Conservation (phyloP, 2,888 invertebrate genomes). For the Drosophila mimica region DNA sequence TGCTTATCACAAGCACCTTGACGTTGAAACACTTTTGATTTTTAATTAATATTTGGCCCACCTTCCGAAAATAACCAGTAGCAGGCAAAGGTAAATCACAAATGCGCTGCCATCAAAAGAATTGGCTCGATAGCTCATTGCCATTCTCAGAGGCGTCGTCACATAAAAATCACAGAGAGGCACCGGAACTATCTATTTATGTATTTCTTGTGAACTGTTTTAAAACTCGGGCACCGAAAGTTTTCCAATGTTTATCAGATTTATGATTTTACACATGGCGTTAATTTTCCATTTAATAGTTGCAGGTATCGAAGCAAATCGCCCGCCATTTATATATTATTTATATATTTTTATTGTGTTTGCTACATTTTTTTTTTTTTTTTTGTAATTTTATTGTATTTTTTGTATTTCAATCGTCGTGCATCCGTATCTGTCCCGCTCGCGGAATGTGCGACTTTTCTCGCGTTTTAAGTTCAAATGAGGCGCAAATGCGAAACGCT, state of each 20-base stretch:
- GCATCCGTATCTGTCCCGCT: constrained; percentile 56
- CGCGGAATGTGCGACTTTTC: constrained; percentile 72
- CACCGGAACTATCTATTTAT: background rate
- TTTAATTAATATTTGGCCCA: constrained; percentile 38
- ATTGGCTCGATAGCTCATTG: constrained; percentile 30
- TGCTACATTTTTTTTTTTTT: constrained; percentile 26
- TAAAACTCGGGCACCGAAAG: constrained; percentile 16
- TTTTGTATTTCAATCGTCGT: constrained; percentile 36
- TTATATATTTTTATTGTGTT: constrained; percentile 10
- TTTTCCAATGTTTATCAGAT: constrained; percentile 6
- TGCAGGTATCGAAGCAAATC: background rate
- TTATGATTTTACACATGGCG: constrained; percentile 13
- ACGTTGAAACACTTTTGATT: background rate
- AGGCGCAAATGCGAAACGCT: constrained; percentile 67
- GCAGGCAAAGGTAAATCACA: constrained; percentile 12
- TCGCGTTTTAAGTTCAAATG: constrained; percentile 79
- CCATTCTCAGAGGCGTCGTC: constrained; percentile 14
- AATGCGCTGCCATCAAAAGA: constrained; percentile 31
- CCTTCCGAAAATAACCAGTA: constrained; percentile 44
- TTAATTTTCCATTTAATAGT: constrained; percentile 4
- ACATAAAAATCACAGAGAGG: constrained; percentile 12
- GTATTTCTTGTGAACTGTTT: constrained; percentile 17
- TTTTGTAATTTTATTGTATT: constrained; percentile 12
- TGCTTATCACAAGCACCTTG: background rate
- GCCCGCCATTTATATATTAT: constrained; percentile 1